A percentile compares a stretch with the other conserved stretches of the same genome.
phyloP scores from a whole-genome alignment of 2,797 vertebrate species.

The Babyrousa celebensis region DNA sequence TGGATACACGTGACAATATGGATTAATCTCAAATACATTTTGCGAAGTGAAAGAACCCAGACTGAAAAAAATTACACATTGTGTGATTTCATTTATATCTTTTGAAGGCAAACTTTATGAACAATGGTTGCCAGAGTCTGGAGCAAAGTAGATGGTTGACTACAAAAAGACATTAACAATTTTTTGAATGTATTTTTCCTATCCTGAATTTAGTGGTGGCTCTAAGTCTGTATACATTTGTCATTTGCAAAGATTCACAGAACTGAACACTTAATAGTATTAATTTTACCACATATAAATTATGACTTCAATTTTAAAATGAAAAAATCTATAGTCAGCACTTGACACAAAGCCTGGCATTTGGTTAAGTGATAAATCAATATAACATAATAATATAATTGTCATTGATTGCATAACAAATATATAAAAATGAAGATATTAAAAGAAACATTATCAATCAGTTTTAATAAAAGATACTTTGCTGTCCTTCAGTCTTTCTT shows the following conservation, averaged over 20 bases:
- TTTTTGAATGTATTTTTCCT: not conserved
- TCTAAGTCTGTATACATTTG: not conserved
- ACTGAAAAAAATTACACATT: not conserved
- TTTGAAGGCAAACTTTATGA: not conserved
- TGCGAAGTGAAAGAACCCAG: not conserved
- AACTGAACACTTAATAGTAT: not conserved
- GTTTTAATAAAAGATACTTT: not conserved
- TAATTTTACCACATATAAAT: not conserved
- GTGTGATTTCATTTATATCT: not conserved
- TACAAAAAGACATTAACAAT: not conserved
- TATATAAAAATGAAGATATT: not conserved
- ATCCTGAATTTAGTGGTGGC: not conserved
- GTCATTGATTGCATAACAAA: not conserved
- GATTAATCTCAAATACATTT: not conserved
- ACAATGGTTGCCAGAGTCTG: not conserved
- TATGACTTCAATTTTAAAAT: conserved; percentile 37
- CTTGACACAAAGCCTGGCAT: conserved; percentile 59
- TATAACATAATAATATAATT: not conserved
- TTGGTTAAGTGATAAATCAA: conserved; percentile 75
- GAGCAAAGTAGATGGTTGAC: not conserved
- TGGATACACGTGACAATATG: not conserved
- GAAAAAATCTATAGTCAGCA: not conserved
- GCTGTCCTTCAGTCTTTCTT: not conserved
- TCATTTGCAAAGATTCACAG: not conserved
- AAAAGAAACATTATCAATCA: not conserved